Evolutionary conservation across 1,140 invertebrate genomes (phyloP).

Genomic region (Centruroides sculpturatus): DNA sequence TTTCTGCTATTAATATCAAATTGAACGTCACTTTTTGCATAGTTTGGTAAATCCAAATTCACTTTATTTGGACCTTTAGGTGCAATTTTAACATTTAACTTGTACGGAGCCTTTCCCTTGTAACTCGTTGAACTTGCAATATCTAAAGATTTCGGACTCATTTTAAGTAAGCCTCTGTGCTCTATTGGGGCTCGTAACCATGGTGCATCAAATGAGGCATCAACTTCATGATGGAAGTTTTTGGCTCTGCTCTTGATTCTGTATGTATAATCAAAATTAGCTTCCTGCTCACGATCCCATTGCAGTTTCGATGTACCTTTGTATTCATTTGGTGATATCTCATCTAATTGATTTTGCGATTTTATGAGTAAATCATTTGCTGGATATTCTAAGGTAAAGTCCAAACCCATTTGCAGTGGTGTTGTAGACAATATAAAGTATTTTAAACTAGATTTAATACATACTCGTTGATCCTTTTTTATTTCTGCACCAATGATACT

Average conservation of each 20-base stretch:
- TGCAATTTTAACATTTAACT: background rate
- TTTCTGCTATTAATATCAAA: background rate
- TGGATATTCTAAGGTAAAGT: background rate
- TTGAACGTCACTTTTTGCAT: conserved; percentile 1
- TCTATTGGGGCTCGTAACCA: background rate
- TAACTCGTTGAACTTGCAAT: background rate
- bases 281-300: background rate
- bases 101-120: background rate
- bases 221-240: conserved; percentile 11
- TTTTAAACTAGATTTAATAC: background rate
- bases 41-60: background rate
- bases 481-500: background rate
- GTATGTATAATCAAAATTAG: conserved; percentile 6
- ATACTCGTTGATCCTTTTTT: background rate
- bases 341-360: conserved; percentile 1
- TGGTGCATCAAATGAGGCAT: conserved; percentile 3
- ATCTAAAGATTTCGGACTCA: background rate
- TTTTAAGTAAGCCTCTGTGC: background rate
- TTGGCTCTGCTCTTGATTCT: conserved; percentile 1
- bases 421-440: background rate
- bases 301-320: background rate
- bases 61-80: background rate
- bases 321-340: conserved; percentile 2
- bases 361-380: background rate
- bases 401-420: background rate